phyloP scores from a whole-genome alignment of 2,113 vertebrate species.

The Antechinus flavipes region DNA sequence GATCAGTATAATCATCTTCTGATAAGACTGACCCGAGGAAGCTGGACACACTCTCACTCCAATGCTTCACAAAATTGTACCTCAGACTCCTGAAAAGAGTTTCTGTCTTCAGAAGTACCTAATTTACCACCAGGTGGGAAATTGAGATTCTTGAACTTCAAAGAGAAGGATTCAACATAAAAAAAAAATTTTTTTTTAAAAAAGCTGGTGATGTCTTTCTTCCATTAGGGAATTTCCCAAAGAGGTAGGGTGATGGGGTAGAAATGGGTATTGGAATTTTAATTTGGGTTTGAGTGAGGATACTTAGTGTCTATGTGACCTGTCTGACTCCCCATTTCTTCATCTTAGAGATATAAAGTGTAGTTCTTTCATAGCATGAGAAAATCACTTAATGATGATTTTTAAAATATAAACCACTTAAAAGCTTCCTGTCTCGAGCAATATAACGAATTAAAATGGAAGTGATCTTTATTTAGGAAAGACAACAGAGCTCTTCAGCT shows the following conservation, averaged over 20 bases:
- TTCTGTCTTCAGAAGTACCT: background rate
- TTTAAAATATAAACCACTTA: background rate
- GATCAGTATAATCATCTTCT: background rate
- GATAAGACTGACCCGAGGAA: background rate
- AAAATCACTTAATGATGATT: conserved; percentile 33
- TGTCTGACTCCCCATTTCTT: background rate
- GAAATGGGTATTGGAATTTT: background rate
- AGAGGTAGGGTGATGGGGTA: background rate
- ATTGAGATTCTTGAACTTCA: background rate
- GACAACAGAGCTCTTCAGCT: background rate
- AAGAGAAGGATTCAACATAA: conserved; percentile 4
- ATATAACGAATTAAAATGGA: conserved; percentile 1
- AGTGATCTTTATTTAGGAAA: conserved; percentile 14
- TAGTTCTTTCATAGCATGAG: background rate
- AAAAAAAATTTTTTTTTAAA: background rate
- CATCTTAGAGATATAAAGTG: background rate
- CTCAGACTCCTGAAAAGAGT: background rate
- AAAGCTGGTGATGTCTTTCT: conserved; percentile 11
- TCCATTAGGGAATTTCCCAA: conserved; percentile 19
- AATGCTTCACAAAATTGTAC: background rate
- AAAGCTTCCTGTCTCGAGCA: conserved; percentile 1
- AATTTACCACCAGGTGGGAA: background rate
- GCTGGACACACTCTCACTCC: background rate
- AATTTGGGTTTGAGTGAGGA: background rate
- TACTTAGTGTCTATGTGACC: background rate